Conservation (phyloP, 2,113 vertebrate species). For the Aspiorhynchus laticeps region DNA sequence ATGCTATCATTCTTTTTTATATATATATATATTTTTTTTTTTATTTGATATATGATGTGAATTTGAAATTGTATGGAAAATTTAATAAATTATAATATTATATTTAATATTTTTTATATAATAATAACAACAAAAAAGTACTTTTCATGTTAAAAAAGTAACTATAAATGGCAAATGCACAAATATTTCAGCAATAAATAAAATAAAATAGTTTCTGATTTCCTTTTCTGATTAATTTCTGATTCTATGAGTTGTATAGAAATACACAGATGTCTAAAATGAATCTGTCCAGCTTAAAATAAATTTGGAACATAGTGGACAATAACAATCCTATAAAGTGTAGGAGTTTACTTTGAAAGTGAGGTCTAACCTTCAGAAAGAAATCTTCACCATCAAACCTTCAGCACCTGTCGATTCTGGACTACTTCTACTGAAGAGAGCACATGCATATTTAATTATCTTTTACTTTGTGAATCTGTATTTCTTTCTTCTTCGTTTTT, state of each 20-base stretch:
- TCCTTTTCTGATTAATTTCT: not conserved
- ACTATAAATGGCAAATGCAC: not conserved
- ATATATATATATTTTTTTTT: not conserved
- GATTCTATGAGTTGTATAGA: not conserved
- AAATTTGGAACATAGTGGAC: not conserved
- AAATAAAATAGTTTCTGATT: not conserved
- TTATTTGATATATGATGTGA: not conserved
- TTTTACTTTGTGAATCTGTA: conserved; percentile 61
- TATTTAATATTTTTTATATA: not conserved
- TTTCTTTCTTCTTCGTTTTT: conserved; percentile 44
- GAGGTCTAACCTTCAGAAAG: not conserved
- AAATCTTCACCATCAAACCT: not conserved
- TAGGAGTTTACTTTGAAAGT: conserved; percentile 9
- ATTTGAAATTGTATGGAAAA: not conserved
- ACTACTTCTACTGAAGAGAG: not conserved
- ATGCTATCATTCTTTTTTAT: not conserved
- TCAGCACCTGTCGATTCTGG: conserved; percentile 8
- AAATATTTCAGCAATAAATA: not conserved
- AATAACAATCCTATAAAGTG: not conserved
- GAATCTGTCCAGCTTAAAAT: not conserved
- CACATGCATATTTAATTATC: not conserved
- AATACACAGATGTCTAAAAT: not conserved
- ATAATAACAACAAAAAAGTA: not conserved
- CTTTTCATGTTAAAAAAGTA: not conserved
- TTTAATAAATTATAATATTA: too few species aligned